Base-by-base conservation (phyloP, 1,140 invertebrate genomes). In the Drosophila willistoni region DNA sequence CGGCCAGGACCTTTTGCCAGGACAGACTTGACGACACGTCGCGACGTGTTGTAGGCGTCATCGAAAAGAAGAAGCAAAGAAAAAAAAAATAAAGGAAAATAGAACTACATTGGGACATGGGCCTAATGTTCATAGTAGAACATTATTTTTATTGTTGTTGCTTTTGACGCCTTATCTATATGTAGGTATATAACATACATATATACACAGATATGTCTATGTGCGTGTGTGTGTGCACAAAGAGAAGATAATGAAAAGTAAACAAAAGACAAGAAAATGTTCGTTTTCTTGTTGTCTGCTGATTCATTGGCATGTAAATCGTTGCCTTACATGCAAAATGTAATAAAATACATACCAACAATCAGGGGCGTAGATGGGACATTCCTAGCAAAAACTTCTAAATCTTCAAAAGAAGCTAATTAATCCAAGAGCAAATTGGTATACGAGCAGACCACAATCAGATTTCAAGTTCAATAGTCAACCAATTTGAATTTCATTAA, bases 241-340 rank as follows among this genome's bases (percentile, higher is more conserved):
- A 29, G 29, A 29, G 61, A 22, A 90, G 84, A 85, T 89, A 89
- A 89, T 89, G 81, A 89, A 89, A 89, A 81, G 69, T 84, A 89
- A 89, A 89, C 84, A 89, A 89, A 76, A 57, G 69, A 41, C 67
- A 55, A 36, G 60, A 60, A 64, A 54, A 74, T 78, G 59, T 39
- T 77, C 55, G 68, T 62, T 63, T 39, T 76, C 13, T 14, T 44
- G 73, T 57, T 54, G 47, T 71, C 41, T 44, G 19, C 62, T 82
- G 77, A 83, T 89, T 87, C 84, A 87, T 87, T 87, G 77, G 73
- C 77, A 84, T 87, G 84, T 83, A 73, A 85, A 81, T 86, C 78
- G 82, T 56, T 59, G 19, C 42, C 44, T 54, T 54, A 57, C 67
- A 81, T 59, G 68, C 9, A 64, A 77, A 74, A 85, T 69, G 71